Conservation (phyloP, 2,113 vertebrate genomes). For the Dunckerocampus dactyliophorus region DNA sequence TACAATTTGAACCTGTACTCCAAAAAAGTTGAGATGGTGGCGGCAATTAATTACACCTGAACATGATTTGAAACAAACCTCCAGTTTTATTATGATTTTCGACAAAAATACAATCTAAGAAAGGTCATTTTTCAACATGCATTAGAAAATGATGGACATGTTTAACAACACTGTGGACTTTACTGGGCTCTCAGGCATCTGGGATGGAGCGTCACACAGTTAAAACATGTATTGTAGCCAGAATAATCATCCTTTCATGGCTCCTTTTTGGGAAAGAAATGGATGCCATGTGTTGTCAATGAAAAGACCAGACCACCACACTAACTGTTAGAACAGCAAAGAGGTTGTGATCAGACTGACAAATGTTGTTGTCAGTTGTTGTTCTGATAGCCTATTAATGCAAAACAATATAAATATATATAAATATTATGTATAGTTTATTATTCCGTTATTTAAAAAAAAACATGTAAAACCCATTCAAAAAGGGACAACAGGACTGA, state of each 20-base stretch:
- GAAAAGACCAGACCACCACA: no score
- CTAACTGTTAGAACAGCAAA: slow-evolving; percentile 1
- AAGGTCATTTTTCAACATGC: not conserved
- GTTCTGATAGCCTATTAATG: not conserved
- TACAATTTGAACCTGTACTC: no score
- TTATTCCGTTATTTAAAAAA: not conserved
- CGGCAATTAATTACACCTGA: no score
- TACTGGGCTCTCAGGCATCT: not conserved
- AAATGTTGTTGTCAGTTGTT: no score
- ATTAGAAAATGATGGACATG: not conserved
- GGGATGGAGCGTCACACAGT: not conserved
- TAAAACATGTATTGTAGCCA: not conserved
- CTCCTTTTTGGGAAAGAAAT: not conserved
- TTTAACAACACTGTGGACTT: not conserved
- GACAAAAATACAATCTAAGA: not conserved
- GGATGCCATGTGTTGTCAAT: slow-evolving; percentile 2
- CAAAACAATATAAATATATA: not conserved
- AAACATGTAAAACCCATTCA: not conserved
- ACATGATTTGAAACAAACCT: no score
- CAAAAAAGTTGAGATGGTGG: no score
- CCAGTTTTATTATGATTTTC: not conserved
- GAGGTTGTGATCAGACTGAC: no score
- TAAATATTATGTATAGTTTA: not conserved
- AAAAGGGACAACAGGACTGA: no score
- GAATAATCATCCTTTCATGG: slow-evolving; percentile 1